Evolutionary conservation across 30 jellyfish, hydroid and myxozoan species (phyloP), one percentile per base, ranked within the genome.

Genomic region (Aurelia aurita): DNA sequence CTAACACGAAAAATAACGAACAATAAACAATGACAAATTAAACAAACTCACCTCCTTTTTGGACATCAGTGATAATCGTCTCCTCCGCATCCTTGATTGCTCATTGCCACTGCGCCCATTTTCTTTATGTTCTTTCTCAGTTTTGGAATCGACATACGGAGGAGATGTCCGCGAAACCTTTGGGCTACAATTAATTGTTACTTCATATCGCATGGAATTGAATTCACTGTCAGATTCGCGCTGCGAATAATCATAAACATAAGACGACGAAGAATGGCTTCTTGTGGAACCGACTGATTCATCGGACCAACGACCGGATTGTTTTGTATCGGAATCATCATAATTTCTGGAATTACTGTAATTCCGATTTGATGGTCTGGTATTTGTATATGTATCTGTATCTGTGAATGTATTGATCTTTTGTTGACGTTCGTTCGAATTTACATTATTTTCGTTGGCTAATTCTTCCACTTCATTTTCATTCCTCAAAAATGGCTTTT

Each of bases 11-110:
- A 6, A 39, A 2, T 9, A 39, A 8, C 16, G 15, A 39, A 0
- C 7, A 8, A 39, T 0, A 58, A 23, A 13, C 25, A 58, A 58
- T 12, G 21, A 58, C 14, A 10, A 58, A 58, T 3, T 39, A 39
- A 19, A 22, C 46, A 18, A 13, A 67, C 67, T 3, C 0, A 83
- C 93, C 93, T 71, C 93, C 44, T 46, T 71, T 44, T 58, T 83
- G 43, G 93, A 57, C 81, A 71, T 57, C 34, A 35, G 86, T 11
- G 93, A 83, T 19, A 83, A 60, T 44, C 85, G 25, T 27, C 81
- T 83, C 61, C 93, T 69, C 29, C 93, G 71, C 79, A 70, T 57
- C 22, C 67, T 34, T 16, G 88, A 55, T 13, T 59, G 59, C 21
- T 34, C 88, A 45, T 76, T 65, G 43, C 88, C 88, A 43, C 60